Evolutionary conservation across 92 coral and sea anemone species (phyloP), one percentile per base, ranked within the genome.

Genomic region (Porites rus): DNA sequence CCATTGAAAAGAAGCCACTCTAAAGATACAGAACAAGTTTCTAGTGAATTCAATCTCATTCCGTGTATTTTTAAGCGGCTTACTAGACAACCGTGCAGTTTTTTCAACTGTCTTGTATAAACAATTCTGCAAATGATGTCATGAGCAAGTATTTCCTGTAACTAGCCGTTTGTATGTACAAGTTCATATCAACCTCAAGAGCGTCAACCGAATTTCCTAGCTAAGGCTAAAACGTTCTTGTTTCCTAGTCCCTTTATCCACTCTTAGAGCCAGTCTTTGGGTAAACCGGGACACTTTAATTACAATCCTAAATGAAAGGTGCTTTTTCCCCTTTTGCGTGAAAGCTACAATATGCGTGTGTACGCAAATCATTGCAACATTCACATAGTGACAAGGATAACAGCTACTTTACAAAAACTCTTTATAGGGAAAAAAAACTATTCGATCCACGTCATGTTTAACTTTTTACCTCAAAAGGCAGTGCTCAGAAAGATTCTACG

Each of bases 291-390:
- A 58, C 54, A 69, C 25, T 69, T 16, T 28, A 28, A 1, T 28
- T 56, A 43, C 38, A 12, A 80, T 50, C 17, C 14, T 63, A 17
- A 6, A 67, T 60, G 22, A 10, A 28, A 16, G 52, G 75, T 69
- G 53, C 24, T 13, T 68, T 22, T 18, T 38, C 13, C 75, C 2
- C 46, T 38, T 21, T 68, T 80, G 76, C 67, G 10, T 38, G 25
- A 11, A 60, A 43, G 70, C 86, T 54, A 56, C 61, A 81, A 81
- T 81, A 69, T 69, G 52, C 0, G 18, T 51, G 86, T 81, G 56
- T 38, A 54, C 69, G n/a, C 58, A 31, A 69, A 81, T 67, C 17
- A 22, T 56, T 7, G 51, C 0, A 22, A 56, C 38, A 70, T 81
- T 69, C 78, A 58, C 86, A 66, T 24, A 31, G 11, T n/a, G 77